phyloP scores from a whole-genome alignment of 2,888 invertebrate species.

The Rhyacophila evoluta region DNA sequence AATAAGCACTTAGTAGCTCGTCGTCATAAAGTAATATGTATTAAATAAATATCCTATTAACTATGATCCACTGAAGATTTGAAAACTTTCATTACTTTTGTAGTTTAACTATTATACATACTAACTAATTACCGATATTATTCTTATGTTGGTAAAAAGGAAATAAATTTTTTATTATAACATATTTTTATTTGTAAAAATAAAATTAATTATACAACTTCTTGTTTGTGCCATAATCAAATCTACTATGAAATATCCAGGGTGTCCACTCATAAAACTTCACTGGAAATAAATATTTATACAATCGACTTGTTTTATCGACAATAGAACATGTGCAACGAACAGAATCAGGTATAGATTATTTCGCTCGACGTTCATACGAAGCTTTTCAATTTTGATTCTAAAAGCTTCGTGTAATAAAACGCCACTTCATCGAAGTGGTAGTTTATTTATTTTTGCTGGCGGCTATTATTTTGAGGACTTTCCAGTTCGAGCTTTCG shows the following conservation, averaged over 20 bases:
- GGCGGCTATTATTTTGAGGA: constrained; percentile 12
- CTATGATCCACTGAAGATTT: no score
- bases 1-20: no score
- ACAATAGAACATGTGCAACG: neutral
- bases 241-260: neutral
- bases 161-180: no score
- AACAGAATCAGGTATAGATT: neutral
- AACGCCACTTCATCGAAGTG: constrained; percentile 17
- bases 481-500: neutral
- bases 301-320: constrained; percentile 10
- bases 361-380: neutral
- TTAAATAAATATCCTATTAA: no score
- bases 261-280: constrained; percentile 1
- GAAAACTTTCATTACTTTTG: no score
- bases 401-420: constrained; percentile 7
- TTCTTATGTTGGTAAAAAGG: no score
- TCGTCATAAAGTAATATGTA: no score
- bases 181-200: no score
- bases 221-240: neutral
- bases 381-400: constrained; percentile 19
- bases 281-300: neutral
- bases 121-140: no score
- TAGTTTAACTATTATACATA: no score
- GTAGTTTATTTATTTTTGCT: constrained; percentile 15
- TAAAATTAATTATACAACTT: neutral